Evolutionary conservation across 2,113 vertebrate species (phyloP).

Genomic region (Cyprinodon tularosa): DNA sequence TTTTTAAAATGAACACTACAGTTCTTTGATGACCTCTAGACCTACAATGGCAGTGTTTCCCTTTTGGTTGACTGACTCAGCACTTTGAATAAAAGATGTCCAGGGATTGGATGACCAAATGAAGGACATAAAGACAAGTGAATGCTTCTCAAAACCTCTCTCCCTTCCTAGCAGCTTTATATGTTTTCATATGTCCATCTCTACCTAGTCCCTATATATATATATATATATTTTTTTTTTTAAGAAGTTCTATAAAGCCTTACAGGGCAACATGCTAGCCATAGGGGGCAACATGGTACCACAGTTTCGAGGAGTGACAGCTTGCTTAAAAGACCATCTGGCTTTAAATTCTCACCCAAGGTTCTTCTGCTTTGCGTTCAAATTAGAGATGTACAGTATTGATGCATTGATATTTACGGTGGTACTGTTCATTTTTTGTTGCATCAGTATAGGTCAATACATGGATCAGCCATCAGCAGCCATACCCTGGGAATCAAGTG

Average conservation of each 20-base stretch:
- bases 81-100: slow-evolving; percentile 63
- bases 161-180: background rate
- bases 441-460: too few species aligned
- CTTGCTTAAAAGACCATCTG: too few species aligned
- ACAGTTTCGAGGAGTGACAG: background rate
- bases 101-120: slow-evolving; percentile 15
- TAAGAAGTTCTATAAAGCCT: too few species aligned
- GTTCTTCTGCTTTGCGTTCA: too few species aligned
- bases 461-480: too few species aligned
- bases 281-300: background rate
- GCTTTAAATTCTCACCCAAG: too few species aligned
- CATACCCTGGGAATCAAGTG: too few species aligned
- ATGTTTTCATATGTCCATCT: background rate
- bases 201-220: background rate
- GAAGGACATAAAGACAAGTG: slow-evolving; percentile 10
- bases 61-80: slow-evolving; percentile 45
- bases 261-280: background rate
- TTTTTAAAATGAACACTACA: background rate
- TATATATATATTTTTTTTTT: too few species aligned
- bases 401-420: too few species aligned
- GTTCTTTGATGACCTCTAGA: slow-evolving; percentile 24
- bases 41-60: background rate
- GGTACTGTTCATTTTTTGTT: too few species aligned
- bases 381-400: too few species aligned
- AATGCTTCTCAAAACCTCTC: background rate